These are phyloP conservation scores for Muscidifurax raptorellus DNA, from an alignment of 1,140 invertebrate species.

Conservation along the genomic window DNA sequence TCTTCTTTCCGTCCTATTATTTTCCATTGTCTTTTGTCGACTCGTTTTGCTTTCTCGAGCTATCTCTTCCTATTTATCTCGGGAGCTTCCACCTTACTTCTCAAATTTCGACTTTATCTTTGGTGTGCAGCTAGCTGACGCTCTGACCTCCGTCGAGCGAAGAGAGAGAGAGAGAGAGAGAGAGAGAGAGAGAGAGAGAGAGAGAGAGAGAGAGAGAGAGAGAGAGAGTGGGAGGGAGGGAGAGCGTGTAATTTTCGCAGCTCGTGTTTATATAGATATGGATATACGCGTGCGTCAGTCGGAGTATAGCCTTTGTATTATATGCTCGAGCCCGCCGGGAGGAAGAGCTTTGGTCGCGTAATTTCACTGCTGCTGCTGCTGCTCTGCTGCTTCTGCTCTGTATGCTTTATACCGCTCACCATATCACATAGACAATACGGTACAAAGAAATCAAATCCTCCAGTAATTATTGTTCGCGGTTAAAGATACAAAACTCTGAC, in stretches of 20 bases:
- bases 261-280: not conserved
- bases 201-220: not conserved
- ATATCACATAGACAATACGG: not conserved
- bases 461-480: not conserved
- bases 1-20: not conserved
- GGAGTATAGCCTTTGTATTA: not conserved
- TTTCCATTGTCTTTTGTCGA: not conserved
- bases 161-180: not conserved
- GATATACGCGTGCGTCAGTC: not conserved
- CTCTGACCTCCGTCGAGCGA: not conserved
- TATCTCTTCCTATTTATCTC: slow-evolving; percentile 17
- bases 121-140: not conserved
- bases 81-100: not conserved
- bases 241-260: slow-evolving; percentile 20
- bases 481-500: not conserved
- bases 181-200: not conserved
- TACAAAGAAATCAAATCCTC: not conserved
- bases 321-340: not conserved
- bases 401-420: not conserved
- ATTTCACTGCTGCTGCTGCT: no score
- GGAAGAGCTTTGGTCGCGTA: no score
- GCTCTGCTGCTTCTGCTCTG: no score
- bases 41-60: not conserved
- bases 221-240: no score
- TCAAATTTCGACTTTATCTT: slow-evolving; percentile 9